Evolutionary conservation across 1,140 invertebrate species (phyloP), one percentile per base, ranked within the genome.

Genomic region (Drepana arcuata): DNA sequence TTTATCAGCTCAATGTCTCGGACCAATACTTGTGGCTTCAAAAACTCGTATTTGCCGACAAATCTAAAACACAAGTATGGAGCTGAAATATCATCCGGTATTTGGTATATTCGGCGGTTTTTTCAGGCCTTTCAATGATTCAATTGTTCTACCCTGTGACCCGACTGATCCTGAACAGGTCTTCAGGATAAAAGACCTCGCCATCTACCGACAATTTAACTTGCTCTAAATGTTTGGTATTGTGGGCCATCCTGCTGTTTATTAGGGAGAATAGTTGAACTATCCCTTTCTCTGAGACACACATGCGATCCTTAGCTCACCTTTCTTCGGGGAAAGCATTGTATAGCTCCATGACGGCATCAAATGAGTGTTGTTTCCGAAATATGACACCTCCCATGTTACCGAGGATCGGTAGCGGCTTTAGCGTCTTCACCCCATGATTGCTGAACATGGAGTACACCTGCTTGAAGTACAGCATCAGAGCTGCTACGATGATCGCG

Each of bases 1-100:
- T 26, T 26, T 10, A 90, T 80, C 2, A 88, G 14, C 16, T 89
- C 86, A 0, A 83, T 71, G 63, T 90, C 88, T 25, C 79, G 73
- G 0, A 90, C 18, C n/a, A 89, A 36, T 1, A 89, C 41, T 1
- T 64, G 34, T 0, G 88, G 86, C 1, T 43, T 64, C 0, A 58
- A 32, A 15, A 88, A 78, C 14, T 87, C 82, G 24, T 74, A 86
- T 7, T 80, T 53, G 0, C 83, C 87, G 0, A 78, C 58, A 38
- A 87, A 74, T 47, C 86, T 86, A 27, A 12, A 63, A 30, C 4
- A 9, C 18, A 21, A 21, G n/a, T n/a, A n/a, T n/a, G n/a, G n/a
- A n/a, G n/a, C n/a, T n/a, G n/a, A n/a, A n/a, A n/a, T n/a, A n/a
- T n/a, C n/a, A n/a, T n/a, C n/a, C n/a, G n/a, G n/a, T n/a, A n/a